A percentile compares a stretch with the other conserved stretches of the same genome.
phyloP scores from a whole-genome alignment of 2,888 invertebrate species.

The Chorisops tibialis region DNA sequence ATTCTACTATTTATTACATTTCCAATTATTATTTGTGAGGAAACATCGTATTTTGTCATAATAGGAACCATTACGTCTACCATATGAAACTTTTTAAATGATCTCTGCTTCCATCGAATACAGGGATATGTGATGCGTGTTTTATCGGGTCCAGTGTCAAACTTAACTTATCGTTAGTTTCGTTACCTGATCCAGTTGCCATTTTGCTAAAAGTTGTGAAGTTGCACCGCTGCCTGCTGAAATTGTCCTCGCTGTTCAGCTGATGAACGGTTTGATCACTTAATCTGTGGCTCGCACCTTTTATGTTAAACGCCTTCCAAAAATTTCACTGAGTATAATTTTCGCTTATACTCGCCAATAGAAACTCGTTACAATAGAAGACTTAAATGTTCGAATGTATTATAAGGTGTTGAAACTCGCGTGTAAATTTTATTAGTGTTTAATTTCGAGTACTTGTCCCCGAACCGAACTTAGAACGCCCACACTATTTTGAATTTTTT shows the following conservation, averaged over 20 bases:
- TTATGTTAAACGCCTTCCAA: neutral
- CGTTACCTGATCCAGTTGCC: no score
- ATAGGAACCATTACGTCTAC: no score
- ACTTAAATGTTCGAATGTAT: no score
- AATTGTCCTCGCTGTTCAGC: no score
- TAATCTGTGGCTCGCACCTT: neutral
- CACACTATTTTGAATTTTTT: no score
- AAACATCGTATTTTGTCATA: neutral
- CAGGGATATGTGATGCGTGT: neutral
- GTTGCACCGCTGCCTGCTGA: neutral
- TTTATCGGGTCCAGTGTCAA: no score
- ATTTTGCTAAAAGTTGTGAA: no score
- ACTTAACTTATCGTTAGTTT: neutral
- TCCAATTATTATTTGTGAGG: neutral
- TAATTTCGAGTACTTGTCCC: neutral
- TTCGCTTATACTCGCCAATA: neutral
- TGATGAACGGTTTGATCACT: neutral
- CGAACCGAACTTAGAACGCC: no score
- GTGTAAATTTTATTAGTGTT: neutral
- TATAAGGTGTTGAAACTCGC: conserved; percentile 11
- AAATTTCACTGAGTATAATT: neutral
- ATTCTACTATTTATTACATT: conserved; percentile 3
- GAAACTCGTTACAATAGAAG: no score
- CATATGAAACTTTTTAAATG: no score
- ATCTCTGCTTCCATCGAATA: neutral